Conservation (phyloP, 2,113 vertebrate species). For the Hemicordylus capensis region DNA sequence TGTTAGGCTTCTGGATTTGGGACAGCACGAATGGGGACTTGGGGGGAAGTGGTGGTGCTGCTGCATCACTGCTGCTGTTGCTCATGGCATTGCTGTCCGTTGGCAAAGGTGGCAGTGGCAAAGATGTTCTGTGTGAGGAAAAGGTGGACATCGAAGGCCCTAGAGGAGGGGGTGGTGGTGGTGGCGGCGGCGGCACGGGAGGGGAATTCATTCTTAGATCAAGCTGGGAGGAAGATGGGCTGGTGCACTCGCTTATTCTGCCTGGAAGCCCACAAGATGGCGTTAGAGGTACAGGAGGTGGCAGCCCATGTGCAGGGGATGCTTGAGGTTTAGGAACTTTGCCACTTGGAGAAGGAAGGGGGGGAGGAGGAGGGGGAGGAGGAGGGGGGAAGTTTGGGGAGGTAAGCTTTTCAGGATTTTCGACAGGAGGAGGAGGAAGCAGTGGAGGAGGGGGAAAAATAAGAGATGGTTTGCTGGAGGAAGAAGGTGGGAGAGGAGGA, state of each 20-base stretch:
- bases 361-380: constrained; percentile 51
- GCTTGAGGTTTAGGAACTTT: constrained; percentile 77
- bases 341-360: constrained; percentile 65
- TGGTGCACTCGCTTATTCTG: constrained; percentile 64
- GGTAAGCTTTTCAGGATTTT: constrained; percentile 69
- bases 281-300: constrained; percentile 70
- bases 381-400: constrained; percentile 46
- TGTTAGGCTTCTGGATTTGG: constrained; percentile 69
- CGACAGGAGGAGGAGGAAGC: constrained; percentile 58
- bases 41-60: constrained; percentile 73
- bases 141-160: constrained; percentile 49
- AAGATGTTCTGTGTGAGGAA: constrained; percentile 37
- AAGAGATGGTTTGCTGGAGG: constrained; percentile 58
- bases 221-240: constrained; percentile 48
- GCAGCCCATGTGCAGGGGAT: constrained; percentile 64
- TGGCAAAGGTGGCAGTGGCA: constrained; percentile 66
- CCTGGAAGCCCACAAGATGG: constrained; percentile 67
- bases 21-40: constrained; percentile 78
- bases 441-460: constrained; percentile 62
- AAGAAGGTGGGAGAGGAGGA: constrained; percentile 26
- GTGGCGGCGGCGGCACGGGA: constrained; percentile 41
- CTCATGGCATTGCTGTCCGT: neutral
- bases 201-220: constrained; percentile 63
- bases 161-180: neutral
- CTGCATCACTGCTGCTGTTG: constrained; percentile 5